Conservation (phyloP, 2,113 vertebrate genomes). For the Peromyscus polionotus region DNA sequence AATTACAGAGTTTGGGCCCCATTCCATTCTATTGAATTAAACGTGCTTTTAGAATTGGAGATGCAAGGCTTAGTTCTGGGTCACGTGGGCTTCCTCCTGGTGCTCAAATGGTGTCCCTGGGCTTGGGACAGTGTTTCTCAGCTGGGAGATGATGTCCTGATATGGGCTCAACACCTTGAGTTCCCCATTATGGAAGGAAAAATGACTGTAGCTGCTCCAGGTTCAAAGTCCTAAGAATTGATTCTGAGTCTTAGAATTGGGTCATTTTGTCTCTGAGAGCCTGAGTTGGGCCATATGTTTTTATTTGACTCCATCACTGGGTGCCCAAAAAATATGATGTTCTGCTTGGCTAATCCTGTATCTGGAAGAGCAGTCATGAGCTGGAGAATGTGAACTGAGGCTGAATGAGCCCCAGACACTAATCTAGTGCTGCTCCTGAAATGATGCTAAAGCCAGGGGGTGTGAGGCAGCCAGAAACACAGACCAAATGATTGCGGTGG, state of each 20-base stretch:
- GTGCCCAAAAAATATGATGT: neutral
- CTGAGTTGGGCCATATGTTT: neutral
- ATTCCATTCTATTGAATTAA: too few relatives aligned
- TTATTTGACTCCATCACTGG: neutral
- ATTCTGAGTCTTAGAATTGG: neutral
- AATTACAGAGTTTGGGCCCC: neutral
- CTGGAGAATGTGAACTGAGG: neutral
- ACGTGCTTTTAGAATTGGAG: neutral
- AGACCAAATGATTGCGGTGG: neutral
- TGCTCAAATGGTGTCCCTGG: neutral
- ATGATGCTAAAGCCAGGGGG: neutral
- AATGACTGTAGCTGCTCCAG: neutral
- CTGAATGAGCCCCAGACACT: neutral
- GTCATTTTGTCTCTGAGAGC: neutral
- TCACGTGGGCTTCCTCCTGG: neutral
- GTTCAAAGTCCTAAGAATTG: constrained; percentile 15
- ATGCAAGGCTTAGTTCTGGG: neutral
- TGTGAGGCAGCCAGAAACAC: neutral
- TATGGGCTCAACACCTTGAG: neutral
- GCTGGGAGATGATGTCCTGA: neutral
- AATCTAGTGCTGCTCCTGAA: neutral
- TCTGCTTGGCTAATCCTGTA: neutral
- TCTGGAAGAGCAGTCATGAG: neutral
- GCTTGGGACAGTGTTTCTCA: neutral
- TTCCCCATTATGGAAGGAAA: neutral